Evolutionary conservation across 2,888 invertebrate genomes (phyloP).

Genomic region (Nomada hirtipes): DNA sequence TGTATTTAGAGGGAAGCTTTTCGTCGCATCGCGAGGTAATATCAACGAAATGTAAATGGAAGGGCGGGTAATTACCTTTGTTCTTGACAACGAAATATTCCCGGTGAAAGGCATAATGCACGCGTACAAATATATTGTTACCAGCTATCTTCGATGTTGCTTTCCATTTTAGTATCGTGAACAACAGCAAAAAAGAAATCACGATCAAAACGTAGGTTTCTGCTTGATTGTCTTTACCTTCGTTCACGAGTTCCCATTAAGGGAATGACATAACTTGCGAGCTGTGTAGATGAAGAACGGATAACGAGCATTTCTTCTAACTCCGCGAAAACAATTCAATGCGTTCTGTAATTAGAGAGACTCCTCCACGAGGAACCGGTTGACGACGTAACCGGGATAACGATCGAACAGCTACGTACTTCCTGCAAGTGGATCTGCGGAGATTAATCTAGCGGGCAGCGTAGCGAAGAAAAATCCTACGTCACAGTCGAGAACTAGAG

Average conservation of each 20-base stretch:
- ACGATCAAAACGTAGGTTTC: not conserved
- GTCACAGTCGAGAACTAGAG: slow-evolving; percentile 1
- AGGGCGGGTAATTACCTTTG: not conserved
- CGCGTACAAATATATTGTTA: no score
- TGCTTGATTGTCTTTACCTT: not conserved
- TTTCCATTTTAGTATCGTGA: no score
- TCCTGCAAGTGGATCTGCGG: not conserved
- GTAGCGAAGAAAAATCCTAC: slow-evolving; percentile 17
- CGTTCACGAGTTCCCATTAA: slow-evolving; percentile 2
- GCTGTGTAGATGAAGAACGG: slow-evolving; percentile 8
- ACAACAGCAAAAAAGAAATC: not conserved
- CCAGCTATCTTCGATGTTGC: no score
- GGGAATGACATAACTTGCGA: slow-evolving; percentile 13
- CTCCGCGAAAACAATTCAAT: slow-evolving; percentile 34
- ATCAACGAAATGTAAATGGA: not conserved
- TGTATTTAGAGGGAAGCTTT: not conserved
- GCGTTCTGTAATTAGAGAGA: slow-evolving; percentile 33
- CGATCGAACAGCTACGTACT: slow-evolving; percentile 12
- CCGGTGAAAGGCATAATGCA: not conserved
- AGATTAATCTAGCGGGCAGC: slow-evolving; percentile 6
- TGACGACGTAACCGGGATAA: slow-evolving; percentile 12
- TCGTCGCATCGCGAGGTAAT: not conserved
- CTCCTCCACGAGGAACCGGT: slow-evolving; percentile 15
- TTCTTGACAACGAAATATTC: not conserved
- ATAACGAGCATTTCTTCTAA: slow-evolving; percentile 41